Base-by-base conservation (phyloP, 2,888 invertebrate species). In the Pyrrhia umbra region DNA sequence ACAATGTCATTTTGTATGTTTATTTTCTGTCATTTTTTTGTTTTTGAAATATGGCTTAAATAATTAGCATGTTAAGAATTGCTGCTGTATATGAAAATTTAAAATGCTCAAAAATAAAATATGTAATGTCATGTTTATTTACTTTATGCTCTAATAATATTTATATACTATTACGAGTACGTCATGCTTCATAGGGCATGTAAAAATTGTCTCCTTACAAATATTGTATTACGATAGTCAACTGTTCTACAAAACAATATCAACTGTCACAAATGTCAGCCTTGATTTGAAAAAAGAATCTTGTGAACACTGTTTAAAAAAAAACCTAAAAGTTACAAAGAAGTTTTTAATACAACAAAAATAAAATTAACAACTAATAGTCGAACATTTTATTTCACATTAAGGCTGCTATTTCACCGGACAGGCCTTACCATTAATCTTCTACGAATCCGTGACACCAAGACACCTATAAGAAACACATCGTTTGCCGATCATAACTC, bases 391-490 rank as follows among this genome's bases (percentile, higher is more conserved):
- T 43, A 45, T 50, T 43, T 54, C 2, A 49, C 37, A 57, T 57
- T 67, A 58, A 40, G 57, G 13, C 34, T 56, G 5, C 46, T 58
- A 6, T 52, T 2, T 10, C 52, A 69, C 18, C 50, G 16, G 75
- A 68, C 59, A 40, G 43, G 27, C 34, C 25, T 0, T 6, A 23
- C 2, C 46, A 74, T 69, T 52, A 67, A 74, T 69, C 68, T 57
- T 13, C 2, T 1, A 25, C 18, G 18, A 34, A 57, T 23, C 40
- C 23, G 13, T 39, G n/a, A 52, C 68, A 34, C 34, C 34, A 30
- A 62, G 13, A 23, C n/a, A 20, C 8, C 15, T 42, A 54, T 21
- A 60, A 42, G 34, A 63, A 59, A 56, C 42, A 56, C 47, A 50
- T 50, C 18, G 8, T 43, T 55, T 8, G 21, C 30, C 20, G 34